Conservation (phyloP, 2,888 invertebrate genomes). For the Cryptocephalus moraei region DNA sequence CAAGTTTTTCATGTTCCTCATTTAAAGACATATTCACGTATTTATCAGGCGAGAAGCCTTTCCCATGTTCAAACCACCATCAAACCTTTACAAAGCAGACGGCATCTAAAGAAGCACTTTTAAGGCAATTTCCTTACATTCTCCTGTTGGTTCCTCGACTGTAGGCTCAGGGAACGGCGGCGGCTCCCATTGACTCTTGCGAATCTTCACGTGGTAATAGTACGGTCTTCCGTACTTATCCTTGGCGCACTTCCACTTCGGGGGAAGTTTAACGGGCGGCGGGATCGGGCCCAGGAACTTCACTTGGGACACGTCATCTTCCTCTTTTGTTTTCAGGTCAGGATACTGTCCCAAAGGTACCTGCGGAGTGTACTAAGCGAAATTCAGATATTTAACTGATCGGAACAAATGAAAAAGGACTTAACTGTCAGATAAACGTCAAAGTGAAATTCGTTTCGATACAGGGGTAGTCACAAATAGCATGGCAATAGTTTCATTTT, state of each 20-base stretch:
- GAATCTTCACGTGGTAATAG: conserved; percentile 78
- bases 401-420: too few species aligned
- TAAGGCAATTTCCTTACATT: conserved; percentile 15
- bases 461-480: neutral
- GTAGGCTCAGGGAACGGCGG: conserved; percentile 34
- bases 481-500: neutral
- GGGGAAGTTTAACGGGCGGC: conserved; percentile 58
- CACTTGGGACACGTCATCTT: conserved; percentile 25
- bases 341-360: conserved; percentile 15
- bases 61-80: too few species aligned
- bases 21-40: too few species aligned
- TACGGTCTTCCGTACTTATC: conserved; percentile 78
- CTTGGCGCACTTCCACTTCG: conserved; percentile 77
- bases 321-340: conserved; percentile 8
- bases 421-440: too few species aligned
- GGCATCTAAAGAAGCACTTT: too few species aligned
- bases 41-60: too few species aligned
- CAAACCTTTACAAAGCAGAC: too few species aligned
- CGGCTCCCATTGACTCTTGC: conserved; percentile 72
- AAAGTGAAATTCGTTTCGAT: too few species aligned
- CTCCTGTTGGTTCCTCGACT: conserved; percentile 10
- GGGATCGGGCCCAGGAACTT: conserved; percentile 37
- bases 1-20: too few species aligned
- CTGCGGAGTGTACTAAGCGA: conserved; percentile 18
- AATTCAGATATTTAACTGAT: too few species aligned